Evolutionary conservation across 2,113 vertebrate species (phyloP).

Genomic region (Archilochus colubris): DNA sequence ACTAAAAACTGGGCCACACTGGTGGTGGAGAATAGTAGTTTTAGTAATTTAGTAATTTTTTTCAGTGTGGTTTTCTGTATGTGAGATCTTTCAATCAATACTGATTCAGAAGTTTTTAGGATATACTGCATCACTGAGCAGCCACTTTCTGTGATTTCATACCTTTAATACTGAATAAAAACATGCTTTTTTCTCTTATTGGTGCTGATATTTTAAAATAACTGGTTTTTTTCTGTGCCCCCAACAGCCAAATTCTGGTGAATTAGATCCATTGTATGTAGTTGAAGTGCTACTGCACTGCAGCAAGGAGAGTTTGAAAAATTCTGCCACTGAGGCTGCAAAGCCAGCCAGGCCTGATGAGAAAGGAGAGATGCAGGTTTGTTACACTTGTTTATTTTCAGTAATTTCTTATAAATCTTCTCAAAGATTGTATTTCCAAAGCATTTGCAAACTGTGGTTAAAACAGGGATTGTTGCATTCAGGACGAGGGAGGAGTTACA

Average conservation of each 20-base stretch:
- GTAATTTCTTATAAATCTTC: background rate
- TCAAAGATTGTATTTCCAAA: background rate
- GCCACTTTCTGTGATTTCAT: background rate
- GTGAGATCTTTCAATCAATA: background rate
- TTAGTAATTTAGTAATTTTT: background rate
- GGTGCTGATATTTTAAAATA: background rate
- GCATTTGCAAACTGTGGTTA: background rate
- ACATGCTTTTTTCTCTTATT: background rate
- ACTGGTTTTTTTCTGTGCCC: background rate
- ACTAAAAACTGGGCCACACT: background rate
- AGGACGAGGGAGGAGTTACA: background rate
- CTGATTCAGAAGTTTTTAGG: background rate
- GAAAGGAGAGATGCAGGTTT: conserved; percentile 97
- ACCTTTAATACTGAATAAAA: background rate
- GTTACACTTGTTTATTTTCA: background rate
- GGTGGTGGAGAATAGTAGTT: background rate
- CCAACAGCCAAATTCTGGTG: conserved; percentile 81
- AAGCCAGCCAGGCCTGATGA: conserved; percentile 87
- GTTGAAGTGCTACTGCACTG: conserved; percentile 94
- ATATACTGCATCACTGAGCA: background rate
- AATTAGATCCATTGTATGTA: conserved; percentile 90
- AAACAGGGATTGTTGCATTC: background rate
- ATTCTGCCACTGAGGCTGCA: conserved; percentile 89
- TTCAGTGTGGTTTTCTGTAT: background rate
- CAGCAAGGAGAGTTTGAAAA: conserved; percentile 93